A percentile compares a stretch with the other conserved stretches of the same genome.
Conservation (phyloP, 2,113 vertebrate species). For the Eidolon helvum region DNA sequence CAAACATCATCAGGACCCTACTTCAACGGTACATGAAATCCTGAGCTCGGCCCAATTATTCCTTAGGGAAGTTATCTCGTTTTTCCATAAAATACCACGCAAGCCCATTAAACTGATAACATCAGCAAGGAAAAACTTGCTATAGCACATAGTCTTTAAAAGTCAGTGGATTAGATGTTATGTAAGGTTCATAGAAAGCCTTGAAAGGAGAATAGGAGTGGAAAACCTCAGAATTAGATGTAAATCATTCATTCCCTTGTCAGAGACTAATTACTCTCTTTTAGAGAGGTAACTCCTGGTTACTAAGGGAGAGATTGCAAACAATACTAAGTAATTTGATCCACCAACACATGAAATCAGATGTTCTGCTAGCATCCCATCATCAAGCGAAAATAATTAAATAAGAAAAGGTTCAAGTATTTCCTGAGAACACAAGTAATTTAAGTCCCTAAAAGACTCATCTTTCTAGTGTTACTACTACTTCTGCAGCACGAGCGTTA, state of each 20-base stretch:
- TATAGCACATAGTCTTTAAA: not conserved
- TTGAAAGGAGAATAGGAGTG: not conserved
- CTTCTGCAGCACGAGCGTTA: not conserved
- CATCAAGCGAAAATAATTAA: not conserved
- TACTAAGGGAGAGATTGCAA: not conserved
- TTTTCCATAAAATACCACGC: not conserved
- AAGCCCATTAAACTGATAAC: not conserved
- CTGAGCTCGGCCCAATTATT: not conserved
- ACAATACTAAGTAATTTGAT: not conserved
- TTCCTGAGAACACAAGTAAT: not conserved
- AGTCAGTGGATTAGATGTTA: not conserved
- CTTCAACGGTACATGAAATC: not conserved
- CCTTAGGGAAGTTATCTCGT: not conserved
- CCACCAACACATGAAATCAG: not conserved
- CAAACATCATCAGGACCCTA: not conserved
- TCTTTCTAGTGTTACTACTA: not conserved
- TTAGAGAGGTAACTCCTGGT: not conserved
- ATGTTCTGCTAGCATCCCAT: not conserved
- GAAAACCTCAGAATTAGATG: not conserved
- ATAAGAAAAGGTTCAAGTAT: not conserved
- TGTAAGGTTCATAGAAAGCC: not conserved
- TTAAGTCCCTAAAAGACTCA: not conserved
- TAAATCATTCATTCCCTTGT: not conserved
- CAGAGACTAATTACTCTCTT: not conserved
- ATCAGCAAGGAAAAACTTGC: not conserved